phyloP scores from a whole-genome alignment of 2,113 vertebrate species.

The Shinisaurus crocodilurus region DNA sequence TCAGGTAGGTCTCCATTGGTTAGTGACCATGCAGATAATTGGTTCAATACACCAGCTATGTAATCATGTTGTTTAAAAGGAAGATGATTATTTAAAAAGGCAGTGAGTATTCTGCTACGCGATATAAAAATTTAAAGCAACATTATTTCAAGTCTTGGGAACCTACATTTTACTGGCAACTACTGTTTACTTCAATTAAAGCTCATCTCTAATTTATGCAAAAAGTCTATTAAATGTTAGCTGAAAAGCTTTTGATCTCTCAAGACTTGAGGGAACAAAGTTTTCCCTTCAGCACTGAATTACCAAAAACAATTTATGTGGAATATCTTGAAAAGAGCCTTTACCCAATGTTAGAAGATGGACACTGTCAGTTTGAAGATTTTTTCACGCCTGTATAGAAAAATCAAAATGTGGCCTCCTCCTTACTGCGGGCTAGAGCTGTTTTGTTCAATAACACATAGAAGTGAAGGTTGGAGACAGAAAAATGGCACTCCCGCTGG shows the following conservation, averaged over 20 bases:
- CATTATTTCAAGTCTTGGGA: background rate
- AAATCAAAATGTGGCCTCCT: background rate
- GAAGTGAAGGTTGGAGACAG: background rate
- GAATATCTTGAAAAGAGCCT: background rate
- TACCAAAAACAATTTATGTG: background rate
- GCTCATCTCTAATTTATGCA: slow-evolving; percentile 21
- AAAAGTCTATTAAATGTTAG: slow-evolving; percentile 1
- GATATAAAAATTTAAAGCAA: background rate
- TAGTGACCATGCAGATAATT: background rate
- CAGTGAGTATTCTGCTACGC: background rate
- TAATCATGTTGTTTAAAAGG: background rate
- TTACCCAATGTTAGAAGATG: background rate
- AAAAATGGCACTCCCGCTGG: background rate
- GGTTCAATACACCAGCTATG: background rate
- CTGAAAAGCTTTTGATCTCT: slow-evolving; percentile 16
- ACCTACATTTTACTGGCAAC: background rate
- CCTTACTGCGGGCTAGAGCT: background rate
- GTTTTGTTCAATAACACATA: background rate
- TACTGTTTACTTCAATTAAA: slow-evolving; percentile 20
- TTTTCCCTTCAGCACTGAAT: background rate
- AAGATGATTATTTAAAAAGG: background rate
- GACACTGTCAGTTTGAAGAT: background rate
- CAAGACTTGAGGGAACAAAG: background rate
- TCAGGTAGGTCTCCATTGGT: background rate
- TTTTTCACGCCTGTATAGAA: background rate